Base-by-base conservation (phyloP, 1,140 invertebrate species). In the Heliconius hewitsoni region DNA sequence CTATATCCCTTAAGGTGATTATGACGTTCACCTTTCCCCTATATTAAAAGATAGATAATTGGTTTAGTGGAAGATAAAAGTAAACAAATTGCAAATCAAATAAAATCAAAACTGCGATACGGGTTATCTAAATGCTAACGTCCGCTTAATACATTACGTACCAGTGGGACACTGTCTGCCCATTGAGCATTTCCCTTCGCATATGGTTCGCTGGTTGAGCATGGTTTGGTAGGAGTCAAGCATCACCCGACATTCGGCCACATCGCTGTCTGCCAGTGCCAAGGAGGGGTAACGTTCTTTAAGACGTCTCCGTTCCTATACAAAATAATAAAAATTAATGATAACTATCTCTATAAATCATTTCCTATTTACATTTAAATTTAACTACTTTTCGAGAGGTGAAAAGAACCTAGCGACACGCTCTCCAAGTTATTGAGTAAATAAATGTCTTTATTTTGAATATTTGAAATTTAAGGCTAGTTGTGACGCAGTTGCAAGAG, bases 131-230 rank as follows among this genome's bases (percentile, higher is more conserved):
- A 73, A 27, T 50, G 66, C 27, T 71, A 60, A 76, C 6, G 71
- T 66, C 34, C 71, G 27, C 57, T 19, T 70, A 72, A 57, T 66
- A 42, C 70, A 76, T 55, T 89, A 83, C 81, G 85, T 89, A 91
- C 97, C 97, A 80, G 97, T 98, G 2, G 97, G 97, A 95, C 97
- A 98, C 66, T 96, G 96, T 84, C 97, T 95, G n/a, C 97, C 97
- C 95, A 98, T 96, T 8, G 96, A 95, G 90, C 98, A 98, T 88
- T 97, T 97, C 50, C 97, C 97, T 89, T 98, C 97, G 93, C 98
- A 98, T 81, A 98, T 97, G 84, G 97, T 97, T 50, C 96, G 95
- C 39, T 97, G 96, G 77, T 96, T 95, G 8, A 98, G 95, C 85
- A 98, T 95, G 73, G 97, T 96, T 87, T 98, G 97, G 89, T 98